Conservation (phyloP, 2,888 invertebrate species). For the Cyrtodaria siliqua region DNA sequence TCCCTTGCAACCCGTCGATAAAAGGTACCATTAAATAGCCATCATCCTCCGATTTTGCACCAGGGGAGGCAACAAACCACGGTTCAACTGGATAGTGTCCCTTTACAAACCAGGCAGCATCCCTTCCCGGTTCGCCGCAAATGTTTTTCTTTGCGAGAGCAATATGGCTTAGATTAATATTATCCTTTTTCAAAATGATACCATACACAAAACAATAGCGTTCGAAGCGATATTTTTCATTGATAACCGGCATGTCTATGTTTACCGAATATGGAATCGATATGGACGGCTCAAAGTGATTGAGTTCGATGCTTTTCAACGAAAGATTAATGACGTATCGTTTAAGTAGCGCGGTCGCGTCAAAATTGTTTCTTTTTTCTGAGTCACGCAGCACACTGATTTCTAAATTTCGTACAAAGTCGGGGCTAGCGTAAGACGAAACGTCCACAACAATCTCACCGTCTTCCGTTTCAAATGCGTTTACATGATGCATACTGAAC, state of each 20-base stretch:
- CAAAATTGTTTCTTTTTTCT: conserved; percentile 69
- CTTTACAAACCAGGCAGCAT: conserved; percentile 68
- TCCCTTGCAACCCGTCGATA: conserved; percentile 72
- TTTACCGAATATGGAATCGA: conserved; percentile 63
- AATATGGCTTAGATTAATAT: conserved; percentile 67
- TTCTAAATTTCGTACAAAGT: conserved; percentile 74
- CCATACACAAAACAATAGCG: conserved; percentile 82
- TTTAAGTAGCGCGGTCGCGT: conserved; percentile 69
- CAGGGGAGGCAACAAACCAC: conserved; percentile 78
- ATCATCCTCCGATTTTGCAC: conserved; percentile 78
- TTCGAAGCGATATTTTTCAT: conserved; percentile 75
- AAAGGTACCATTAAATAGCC: conserved; percentile 80
- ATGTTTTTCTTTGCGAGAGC: conserved; percentile 82
- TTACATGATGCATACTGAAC: conserved; percentile 82
- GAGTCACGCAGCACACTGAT: conserved; percentile 70
- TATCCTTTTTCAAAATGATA: conserved; percentile 76
- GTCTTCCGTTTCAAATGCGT: conserved; percentile 76
- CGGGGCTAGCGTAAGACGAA: conserved; percentile 77
- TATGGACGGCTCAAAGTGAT: conserved; percentile 46
- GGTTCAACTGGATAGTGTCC: conserved; percentile 80
- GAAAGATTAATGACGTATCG: conserved; percentile 75
- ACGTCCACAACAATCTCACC: conserved; percentile 75
- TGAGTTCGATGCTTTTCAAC: conserved; percentile 28
- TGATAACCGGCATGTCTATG: conserved; percentile 82
- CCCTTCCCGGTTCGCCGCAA: conserved; percentile 66